A percentile compares a stretch with the other conserved stretches of the same genome.
Conservation (phyloP, 2,113 vertebrate genomes). For the Cygnus buccinator region DNA sequence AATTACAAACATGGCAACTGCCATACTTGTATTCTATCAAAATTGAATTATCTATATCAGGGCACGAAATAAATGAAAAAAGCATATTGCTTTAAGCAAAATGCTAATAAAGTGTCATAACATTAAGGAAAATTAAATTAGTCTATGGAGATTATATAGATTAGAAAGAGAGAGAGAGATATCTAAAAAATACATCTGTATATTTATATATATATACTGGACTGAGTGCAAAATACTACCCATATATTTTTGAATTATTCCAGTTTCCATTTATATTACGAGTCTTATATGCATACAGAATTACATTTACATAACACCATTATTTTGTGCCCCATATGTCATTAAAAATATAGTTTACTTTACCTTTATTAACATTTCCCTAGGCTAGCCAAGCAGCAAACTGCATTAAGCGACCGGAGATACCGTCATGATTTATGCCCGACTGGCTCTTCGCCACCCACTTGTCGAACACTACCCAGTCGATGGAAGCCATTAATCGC, state of each 20-base stretch:
- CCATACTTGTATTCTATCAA: constrained; percentile 78
- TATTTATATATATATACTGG: constrained; percentile 16
- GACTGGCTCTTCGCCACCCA: constrained; percentile 91
- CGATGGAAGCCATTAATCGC: constrained; percentile 88
- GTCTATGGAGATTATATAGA: constrained; percentile 44
- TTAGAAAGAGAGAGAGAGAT: neutral
- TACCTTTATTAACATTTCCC: constrained; percentile 88
- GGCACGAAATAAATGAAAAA: constrained; percentile 81
- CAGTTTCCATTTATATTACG: constrained; percentile 40
- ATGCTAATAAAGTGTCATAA: constrained; percentile 66
- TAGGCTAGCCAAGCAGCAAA: constrained; percentile 89
- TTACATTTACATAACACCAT: constrained; percentile 77
- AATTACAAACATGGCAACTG: constrained; percentile 78
- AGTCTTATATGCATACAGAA: constrained; percentile 66
- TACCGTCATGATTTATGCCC: constrained; percentile 89
- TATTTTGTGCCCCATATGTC: constrained; percentile 86
- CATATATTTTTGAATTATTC: constrained; percentile 59
- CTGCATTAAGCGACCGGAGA: constrained; percentile 85
- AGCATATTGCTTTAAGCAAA: constrained; percentile 82
- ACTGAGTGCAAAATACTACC: constrained; percentile 69
- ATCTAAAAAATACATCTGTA: neutral
- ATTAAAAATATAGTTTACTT: constrained; percentile 88
- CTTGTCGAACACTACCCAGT: constrained; percentile 86
- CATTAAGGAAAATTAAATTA: constrained; percentile 65
- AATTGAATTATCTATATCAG: constrained; percentile 74